These are phyloP conservation scores for Ametastegia equiseti DNA, from an alignment of 2,888 invertebrate genomes.

Conservation along the genomic window DNA sequence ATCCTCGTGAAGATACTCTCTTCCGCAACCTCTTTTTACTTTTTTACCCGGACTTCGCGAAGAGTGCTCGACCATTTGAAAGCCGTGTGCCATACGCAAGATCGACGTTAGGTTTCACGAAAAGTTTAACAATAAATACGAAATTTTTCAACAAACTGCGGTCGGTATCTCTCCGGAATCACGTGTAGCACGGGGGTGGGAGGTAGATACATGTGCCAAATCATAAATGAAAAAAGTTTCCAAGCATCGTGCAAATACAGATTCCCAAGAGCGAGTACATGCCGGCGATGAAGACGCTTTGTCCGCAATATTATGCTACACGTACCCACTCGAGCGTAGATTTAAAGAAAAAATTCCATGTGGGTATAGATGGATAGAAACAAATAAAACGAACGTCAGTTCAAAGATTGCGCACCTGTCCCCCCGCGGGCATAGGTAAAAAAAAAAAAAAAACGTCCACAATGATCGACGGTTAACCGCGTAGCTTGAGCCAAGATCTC, in stretches of 20 bases:
- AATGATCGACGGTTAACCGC: slow-evolving; percentile 46
- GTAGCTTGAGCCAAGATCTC: slow-evolving; percentile 1
- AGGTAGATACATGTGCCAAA: neutral
- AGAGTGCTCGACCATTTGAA: neutral
- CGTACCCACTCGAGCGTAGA: slow-evolving; percentile 17
- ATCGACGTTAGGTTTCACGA: neutral
- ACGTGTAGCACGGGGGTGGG: slow-evolving; percentile 10
- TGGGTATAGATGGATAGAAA: slow-evolving; percentile 15
- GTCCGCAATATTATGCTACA: neutral
- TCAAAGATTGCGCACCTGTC: slow-evolving; percentile 37
- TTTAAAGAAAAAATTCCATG: neutral
- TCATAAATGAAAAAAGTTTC: slow-evolving; percentile 22
- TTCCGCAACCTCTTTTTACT: neutral
- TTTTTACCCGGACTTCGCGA: neutral
- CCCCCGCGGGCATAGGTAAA: neutral
- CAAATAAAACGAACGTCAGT: slow-evolving; percentile 3
- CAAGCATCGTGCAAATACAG: slow-evolving; percentile 31
- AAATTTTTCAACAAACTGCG: neutral
- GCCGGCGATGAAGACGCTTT: neutral
- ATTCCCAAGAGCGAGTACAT: slow-evolving; percentile 1
- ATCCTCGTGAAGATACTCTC: neutral
- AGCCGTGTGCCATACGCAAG: neutral
- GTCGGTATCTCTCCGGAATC: neutral
- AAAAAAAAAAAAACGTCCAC: slow-evolving; percentile 19
- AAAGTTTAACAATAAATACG: slow-evolving; percentile 17